Conservation (phyloP, 2,113 vertebrate genomes). For the Pogona vitticeps region DNA sequence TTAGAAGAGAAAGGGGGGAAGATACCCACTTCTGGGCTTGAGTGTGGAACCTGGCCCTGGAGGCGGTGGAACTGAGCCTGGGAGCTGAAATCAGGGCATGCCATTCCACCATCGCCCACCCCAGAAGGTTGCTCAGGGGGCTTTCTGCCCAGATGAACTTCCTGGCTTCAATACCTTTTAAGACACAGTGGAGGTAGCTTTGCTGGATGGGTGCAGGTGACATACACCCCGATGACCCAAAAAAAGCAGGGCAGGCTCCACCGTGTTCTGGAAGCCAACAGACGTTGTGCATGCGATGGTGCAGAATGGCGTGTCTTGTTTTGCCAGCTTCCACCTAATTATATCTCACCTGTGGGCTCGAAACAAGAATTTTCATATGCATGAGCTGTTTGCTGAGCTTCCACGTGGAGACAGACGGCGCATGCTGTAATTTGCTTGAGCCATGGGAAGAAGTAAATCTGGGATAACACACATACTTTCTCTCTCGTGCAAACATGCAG, state of each 20-base stretch:
- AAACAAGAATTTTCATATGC: slow-evolving; percentile 58
- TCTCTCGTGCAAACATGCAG: neutral
- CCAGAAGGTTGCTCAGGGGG: neutral
- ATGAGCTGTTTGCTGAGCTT: slow-evolving; percentile 48
- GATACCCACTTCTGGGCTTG: no score
- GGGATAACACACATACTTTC: neutral
- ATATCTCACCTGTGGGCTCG: slow-evolving; percentile 59
- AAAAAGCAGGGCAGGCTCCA: slow-evolving; percentile 15
- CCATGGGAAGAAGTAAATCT: slow-evolving; percentile 20
- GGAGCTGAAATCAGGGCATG: slow-evolving; percentile 19
- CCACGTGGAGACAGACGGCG: slow-evolving; percentile 39
- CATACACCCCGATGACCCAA: slow-evolving; percentile 1
- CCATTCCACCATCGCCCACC: neutral
- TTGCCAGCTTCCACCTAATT: slow-evolving; percentile 65
- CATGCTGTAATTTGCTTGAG: slow-evolving; percentile 46
- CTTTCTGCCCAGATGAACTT: neutral
- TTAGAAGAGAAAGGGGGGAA: neutral
- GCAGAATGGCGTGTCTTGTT: slow-evolving; percentile 63
- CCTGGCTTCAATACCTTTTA: slow-evolving; percentile 28
- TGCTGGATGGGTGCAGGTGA: neutral
- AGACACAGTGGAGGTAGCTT: slow-evolving; percentile 21
- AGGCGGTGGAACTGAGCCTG: no score
- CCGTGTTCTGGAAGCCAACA: slow-evolving; percentile 61
- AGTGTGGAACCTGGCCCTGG: no score
- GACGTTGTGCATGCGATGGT: slow-evolving; percentile 53